Base-by-base conservation (phyloP, 2,888 invertebrate genomes). In the Arrhopalites spinosus region DNA sequence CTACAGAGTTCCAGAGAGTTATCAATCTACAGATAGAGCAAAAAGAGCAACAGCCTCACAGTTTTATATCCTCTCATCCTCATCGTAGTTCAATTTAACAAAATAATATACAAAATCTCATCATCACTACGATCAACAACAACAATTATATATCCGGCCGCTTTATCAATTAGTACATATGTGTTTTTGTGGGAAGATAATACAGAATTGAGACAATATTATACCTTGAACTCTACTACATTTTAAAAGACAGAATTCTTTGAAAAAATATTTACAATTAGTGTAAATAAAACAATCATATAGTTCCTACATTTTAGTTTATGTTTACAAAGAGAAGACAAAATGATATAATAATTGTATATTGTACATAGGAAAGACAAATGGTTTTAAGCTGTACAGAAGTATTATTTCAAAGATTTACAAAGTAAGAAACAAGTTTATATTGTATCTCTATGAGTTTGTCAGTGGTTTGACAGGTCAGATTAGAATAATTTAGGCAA, bases 11-110 rank as follows among this genome's bases (percentile, higher is more conserved):
- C 53, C 53, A 53, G 53, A n/a, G n/a, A 36, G 36, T 36, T 36
- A 36, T 36, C 36, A 7, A 36, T 36, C 36, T 36, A 7, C 36
- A 36, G 36, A 36, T 36, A 36, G 36, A n/a, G 53, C n/a, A 53
- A 53, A 53, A 53, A 20, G 53, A 53, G 15, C 53, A 53, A 53
- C 53, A 53, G 53, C 53, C 53, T 53, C 53, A 53, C 53, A 53
- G n/a, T 53, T 53, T 53, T 53, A n/a, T 53, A 23, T 20, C 8
- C 17, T 20, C 8, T n/a, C n/a, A 20, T 23, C 8, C 36, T 7
- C 36, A 36, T 53, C 23, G 53, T 53, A 53, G 8, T n/a, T 20
- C n/a, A n/a, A n/a, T 53, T 5, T 17, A 50, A 50, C 20, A 50
- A 15, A 50, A 8, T 20, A 11, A 45, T 45, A 45, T 45, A 45